Evolutionary conservation across 64 coral and sea anemone species (phyloP).

Genomic region (Dendrophyllia cribrosa): DNA sequence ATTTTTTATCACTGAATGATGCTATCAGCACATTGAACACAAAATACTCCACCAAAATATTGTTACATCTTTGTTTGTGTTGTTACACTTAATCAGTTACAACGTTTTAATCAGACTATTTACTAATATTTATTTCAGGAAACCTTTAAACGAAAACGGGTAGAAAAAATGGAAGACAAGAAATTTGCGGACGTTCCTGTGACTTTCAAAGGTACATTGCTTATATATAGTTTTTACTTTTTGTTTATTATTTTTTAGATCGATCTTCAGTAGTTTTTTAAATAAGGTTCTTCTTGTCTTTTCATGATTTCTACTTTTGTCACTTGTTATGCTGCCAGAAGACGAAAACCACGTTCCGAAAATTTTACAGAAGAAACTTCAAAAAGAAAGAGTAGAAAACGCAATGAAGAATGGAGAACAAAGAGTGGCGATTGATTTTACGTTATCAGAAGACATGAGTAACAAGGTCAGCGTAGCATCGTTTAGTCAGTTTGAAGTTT

Average conservation of each 20-base stretch:
- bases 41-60: too few species aligned
- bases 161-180: neutral
- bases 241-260: too few species aligned
- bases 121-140: neutral
- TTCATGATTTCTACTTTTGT: too few species aligned
- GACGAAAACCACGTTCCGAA: constrained; percentile 8
- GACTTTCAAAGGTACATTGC: neutral
- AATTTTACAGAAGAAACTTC: constrained; percentile 9
- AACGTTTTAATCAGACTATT: neutral
- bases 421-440: constrained; percentile 70
- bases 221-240: too few species aligned
- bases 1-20: too few species aligned
- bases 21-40: too few species aligned
- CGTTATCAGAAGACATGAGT: constrained; percentile 48
- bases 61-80: neutral
- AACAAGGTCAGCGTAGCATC: constrained; percentile 38
- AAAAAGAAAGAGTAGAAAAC: constrained; percentile 37
- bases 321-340: neutral
- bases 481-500: too few species aligned
- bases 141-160: neutral
- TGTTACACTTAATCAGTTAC: too few species aligned
- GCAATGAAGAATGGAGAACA: constrained; percentile 50
- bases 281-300: too few species aligned
- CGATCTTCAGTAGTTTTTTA: too few species aligned
- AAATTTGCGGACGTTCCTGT: neutral